Base-by-base conservation (phyloP, 2,888 invertebrate species). In the Eudemis profundana region DNA sequence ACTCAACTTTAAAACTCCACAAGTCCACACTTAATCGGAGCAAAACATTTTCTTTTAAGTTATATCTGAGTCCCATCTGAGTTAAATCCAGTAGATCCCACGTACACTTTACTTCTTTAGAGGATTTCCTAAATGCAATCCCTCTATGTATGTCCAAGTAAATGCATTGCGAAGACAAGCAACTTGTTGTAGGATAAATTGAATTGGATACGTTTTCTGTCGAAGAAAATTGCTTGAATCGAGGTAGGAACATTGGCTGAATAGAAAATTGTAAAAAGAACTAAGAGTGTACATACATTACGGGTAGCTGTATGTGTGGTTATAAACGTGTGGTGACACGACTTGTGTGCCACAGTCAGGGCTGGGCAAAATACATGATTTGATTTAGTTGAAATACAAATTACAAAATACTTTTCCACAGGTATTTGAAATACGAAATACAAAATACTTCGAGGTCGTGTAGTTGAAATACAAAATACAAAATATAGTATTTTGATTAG, bases 171-270 rank as follows among this genome's bases (percentile, higher is more conserved):
- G 53, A 40, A n/a, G 19, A 57, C 42, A 36, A 64, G 47, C 46
- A 46, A 47, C 46, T 64, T 53, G 59, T 53, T 33, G 60, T 14
- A 65, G 29, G 53, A 65, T 53, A 60, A 65, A 65, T 75, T 68
- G 50, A 66, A 51, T 50, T 59, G 15, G 62, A 69, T 63, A 65
- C 56, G 49, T 50, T 42, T 68, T 66, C 64, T 56, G 68, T 69
- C 70, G 69, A 68, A 62, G 61, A 68, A 68, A 69, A 60, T 63
- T 33, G 60, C 68, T 72, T 51, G 59, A 42, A 60, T 53, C 46
- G 50, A 49, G 19, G 68, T 53, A 57, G 15, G 36, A 60, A 47
- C 53, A 38, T 60, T 60, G 51, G 12, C 38, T 60, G 40, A 38
- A 59, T 51, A 19, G 53, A 40, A 47, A 7, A 51, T 38, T 14